phyloP scores from a whole-genome alignment of 2,113 vertebrate genomes.

The Ondatra zibethicus region DNA sequence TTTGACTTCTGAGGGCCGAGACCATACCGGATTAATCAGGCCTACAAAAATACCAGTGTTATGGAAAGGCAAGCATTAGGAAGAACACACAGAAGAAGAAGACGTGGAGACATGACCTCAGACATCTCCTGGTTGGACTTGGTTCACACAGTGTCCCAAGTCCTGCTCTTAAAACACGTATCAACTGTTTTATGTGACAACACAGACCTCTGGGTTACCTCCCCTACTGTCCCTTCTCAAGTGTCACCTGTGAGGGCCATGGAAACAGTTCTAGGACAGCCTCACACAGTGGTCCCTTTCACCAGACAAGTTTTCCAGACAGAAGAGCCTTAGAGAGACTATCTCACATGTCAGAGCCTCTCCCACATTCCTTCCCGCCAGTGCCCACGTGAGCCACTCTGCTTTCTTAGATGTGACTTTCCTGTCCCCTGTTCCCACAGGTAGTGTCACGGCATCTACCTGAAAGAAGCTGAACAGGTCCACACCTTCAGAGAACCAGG shows the following conservation, averaged over 20 bases:
- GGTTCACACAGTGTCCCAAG: background rate
- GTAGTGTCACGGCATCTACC: background rate
- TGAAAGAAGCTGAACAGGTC: conserved; percentile 57
- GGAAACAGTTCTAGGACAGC: background rate
- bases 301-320: background rate
- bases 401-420: background rate
- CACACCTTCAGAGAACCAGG: background rate
- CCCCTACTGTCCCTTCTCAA: background rate
- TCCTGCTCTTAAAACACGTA: background rate
- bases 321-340: background rate
- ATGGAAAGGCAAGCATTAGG: background rate
- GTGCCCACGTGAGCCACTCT: background rate
- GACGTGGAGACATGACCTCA: background rate
- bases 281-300: background rate
- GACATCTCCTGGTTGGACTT: background rate
- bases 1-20: background rate
- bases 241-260: background rate
- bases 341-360: background rate
- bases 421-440: background rate
- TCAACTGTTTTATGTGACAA: background rate
- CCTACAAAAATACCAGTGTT: background rate
- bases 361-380: background rate
- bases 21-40: background rate
- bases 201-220: background rate
- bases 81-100: background rate